Evolutionary conservation across 2,888 invertebrate species (phyloP), one percentile per base, ranked within the genome.

Genomic region (Cyaniris semiargus): DNA sequence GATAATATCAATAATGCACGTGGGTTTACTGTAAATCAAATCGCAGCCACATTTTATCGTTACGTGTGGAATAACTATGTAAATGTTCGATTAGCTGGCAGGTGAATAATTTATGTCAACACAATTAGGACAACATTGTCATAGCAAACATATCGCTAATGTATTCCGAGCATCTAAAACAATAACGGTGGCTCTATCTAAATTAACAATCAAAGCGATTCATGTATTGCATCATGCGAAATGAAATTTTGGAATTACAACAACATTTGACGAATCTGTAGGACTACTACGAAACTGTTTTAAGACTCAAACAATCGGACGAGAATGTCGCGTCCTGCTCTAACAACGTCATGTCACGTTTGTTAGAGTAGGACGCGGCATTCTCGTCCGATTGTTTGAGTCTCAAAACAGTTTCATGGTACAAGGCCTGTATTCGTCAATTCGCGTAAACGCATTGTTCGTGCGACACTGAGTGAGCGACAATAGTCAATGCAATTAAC

Each of bases 121-220:
- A 74, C 74, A 74, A 74, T 74, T 74, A 74, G 74, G 48, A 74
- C 74, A 74, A 74, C 48, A 74, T 74, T 74, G 74, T 74, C 74
- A 74, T 53, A 74, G 74, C 48, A 74, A 74, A 74, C 74, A 74
- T 48, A 23, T 74, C 53, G 74, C 74, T 74, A 74, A 74, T 74
- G 77, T 76, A 76, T 76, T 75, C 56, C 70, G 75, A 66, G 76
- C 72, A 78, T 76, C 76, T 76, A 76, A 75, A 78, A 78, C 76
- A 78, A 78, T 76, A 78, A 70, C 76, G 76, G 70, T 56, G 75
- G 48, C 53, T 72, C 72, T 74, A 48, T 48, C 48, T 74, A 74
- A 74, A 74, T 74, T 74, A 74, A 74, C 18, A 74, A 74, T 53
- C 27, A 74, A 74, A 74, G 74, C 53, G 53, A 74, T 74, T 53